Base-by-base conservation (phyloP, 1,140 invertebrate genomes). In the Nylanderia fulva region DNA sequence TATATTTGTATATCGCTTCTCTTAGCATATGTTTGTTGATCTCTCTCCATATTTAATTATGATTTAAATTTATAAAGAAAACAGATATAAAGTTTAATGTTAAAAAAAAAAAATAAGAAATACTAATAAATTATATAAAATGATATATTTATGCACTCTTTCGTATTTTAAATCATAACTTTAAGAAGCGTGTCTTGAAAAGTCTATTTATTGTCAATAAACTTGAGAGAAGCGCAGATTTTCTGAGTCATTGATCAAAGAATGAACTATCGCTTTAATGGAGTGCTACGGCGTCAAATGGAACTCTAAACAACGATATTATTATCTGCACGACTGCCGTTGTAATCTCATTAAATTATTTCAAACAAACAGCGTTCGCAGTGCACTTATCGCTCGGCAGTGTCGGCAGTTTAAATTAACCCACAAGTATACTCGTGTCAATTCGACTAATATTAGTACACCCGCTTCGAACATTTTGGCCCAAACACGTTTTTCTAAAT, bases 341-440 rank as follows among this genome's bases (percentile, higher is more conserved):
- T 86, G 64, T 86, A 86, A 86, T 86, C 84, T 86, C 85, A 75
- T 84, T 71, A 74, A 58, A 85, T 71, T 66, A 79, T 71, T 86
- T 79, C 64, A 79, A 87, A 79, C 69, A 85, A 86, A 77, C 84
- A 85, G 48, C 18, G 42, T 15, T 21, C 42, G 42, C 24, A 27
- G 8, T 33, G 71, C 11, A 33, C 39, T 87, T 86, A 82, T 82
- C 86, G 42, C 45, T 80, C 15, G 60, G 56, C 56, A 61, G 27
- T 75, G 68, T 29, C 58, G 58, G 63, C 61, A 29, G 42, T 66
- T 85, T 29, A 36, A 64, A 85, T 85, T 42, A 64, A 80, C 54
- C 8, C 29, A 36, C n/a, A n/a, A 68, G 42, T 48, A 4, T 11
- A 36, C 6, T 13, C n/a, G 18, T 42, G 18, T 80, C 13, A 54